Percentiles rank a stretch among this genome's conserved stretches.
phyloP scores from a whole-genome alignment of 2,113 vertebrate genomes.

The Camelus dromedarius region DNA sequence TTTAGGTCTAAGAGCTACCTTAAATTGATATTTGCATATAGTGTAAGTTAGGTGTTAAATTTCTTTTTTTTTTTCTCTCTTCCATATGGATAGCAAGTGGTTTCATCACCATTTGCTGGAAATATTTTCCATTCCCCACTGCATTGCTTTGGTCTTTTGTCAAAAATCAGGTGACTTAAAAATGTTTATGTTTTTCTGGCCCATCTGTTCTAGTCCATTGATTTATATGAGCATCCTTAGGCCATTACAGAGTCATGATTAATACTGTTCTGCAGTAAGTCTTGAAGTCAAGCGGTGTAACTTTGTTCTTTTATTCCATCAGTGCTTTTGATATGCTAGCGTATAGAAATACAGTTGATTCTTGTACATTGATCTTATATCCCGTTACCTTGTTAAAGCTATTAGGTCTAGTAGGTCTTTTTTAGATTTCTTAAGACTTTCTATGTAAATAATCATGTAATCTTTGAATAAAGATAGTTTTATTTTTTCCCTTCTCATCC shows the following conservation, averaged over 20 bases:
- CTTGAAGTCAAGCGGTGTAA: not conserved
- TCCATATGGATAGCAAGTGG: not conserved
- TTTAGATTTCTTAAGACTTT: not conserved
- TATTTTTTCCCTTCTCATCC: not conserved
- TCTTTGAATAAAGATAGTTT: not conserved
- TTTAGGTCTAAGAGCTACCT: not conserved
- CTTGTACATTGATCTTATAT: not conserved
- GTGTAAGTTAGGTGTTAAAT: not conserved
- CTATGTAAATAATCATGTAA: not conserved
- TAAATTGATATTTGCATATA: not conserved
- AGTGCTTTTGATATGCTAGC: not conserved
- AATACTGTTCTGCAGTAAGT: not conserved
- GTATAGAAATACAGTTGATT: not conserved
- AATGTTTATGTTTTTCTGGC: not conserved
- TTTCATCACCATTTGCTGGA: not conserved
- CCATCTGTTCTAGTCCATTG: not conserved
- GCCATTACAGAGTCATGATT: not conserved
- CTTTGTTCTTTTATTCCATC: not conserved
- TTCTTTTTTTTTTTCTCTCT: not conserved
- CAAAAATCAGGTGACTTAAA: not conserved
- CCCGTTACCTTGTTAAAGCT: not conserved
- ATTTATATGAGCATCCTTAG: not conserved
- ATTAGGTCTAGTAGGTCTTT: slow-evolving; percentile 3
- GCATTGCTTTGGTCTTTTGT: not conserved
- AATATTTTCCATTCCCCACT: not conserved